Conservation (phyloP, 2,888 invertebrate genomes). For the Nephrotoma flavescens region DNA sequence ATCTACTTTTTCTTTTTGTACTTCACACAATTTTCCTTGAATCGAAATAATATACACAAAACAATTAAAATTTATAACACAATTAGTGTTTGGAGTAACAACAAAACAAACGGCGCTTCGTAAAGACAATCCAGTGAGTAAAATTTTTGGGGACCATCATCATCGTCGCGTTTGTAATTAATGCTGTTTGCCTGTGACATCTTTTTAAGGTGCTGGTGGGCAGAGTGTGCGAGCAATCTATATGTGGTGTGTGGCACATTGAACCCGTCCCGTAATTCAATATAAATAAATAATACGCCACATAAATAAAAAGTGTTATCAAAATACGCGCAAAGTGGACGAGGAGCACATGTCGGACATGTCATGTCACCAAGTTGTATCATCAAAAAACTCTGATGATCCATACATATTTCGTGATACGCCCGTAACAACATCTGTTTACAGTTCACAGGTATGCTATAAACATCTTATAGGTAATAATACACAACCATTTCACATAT, state of each 20-base stretch:
- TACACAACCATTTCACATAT: not conserved
- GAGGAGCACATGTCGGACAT: slow-evolving; percentile 21
- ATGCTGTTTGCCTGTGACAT: not conserved
- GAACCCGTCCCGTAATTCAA: not conserved
- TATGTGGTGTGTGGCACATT: not conserved
- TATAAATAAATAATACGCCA: not conserved
- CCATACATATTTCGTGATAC: slow-evolving; percentile 34
- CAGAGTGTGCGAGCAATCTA: not conserved
- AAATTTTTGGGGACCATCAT: not conserved
- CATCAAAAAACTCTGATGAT: slow-evolving; percentile 23
- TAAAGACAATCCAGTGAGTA: not conserved
- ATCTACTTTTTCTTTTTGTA: not conserved
- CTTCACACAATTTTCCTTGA: not conserved
- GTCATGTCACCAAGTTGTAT: slow-evolving; percentile 31
- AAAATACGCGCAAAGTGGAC: not conserved
- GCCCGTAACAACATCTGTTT: slow-evolving; percentile 27
- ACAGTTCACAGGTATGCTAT: slow-evolving; percentile 28
- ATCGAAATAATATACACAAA: not conserved
- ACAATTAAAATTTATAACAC: not conserved
- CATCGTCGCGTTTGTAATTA: not conserved
- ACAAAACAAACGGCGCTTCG: not conserved
- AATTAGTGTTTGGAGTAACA: not conserved
- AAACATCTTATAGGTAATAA: not conserved
- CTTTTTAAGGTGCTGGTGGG: not conserved
- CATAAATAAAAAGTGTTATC: not conserved